Percentiles rank a stretch among this genome's conserved stretches.
These are phyloP conservation scores for Cydia pomonella DNA, from an alignment of 1,140 invertebrate species.

Conservation along the genomic window DNA sequence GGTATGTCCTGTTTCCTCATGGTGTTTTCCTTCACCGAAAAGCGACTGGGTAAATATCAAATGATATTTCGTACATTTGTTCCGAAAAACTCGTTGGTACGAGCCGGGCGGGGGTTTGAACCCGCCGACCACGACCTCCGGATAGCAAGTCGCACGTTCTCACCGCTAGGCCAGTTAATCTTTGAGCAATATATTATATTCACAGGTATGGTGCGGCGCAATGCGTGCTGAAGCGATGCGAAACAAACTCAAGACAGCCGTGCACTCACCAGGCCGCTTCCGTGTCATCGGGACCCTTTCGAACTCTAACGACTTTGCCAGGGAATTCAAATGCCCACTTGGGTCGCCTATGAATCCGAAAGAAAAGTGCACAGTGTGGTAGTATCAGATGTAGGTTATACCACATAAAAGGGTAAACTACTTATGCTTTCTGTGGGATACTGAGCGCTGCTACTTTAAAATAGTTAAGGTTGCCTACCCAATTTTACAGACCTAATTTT, in stretches of 20 bases:
- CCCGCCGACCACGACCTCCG: too few species aligned
- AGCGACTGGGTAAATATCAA: too few species aligned
- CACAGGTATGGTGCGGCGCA: constrained; percentile 97
- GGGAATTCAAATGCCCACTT: constrained; percentile 88
- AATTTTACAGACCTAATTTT: too few species aligned
- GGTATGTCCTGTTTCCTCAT: too few species aligned
- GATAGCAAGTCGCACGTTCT: too few species aligned
- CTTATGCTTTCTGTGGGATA: background rate
- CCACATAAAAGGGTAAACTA: background rate
- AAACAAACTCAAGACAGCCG: constrained; percentile 95
- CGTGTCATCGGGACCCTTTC: constrained; percentile 95
- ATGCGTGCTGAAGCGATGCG: constrained; percentile 98
- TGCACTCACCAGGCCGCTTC: constrained; percentile 96
- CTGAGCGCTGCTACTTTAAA: too few species aligned
- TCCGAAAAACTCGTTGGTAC: too few species aligned
- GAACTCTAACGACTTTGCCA: constrained; percentile 94
- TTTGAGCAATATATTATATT: too few species aligned
- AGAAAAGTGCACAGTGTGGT: constrained; percentile 97
- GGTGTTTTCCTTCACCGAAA: too few species aligned
- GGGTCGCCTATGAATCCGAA: constrained; percentile 94
- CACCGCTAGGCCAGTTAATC: too few species aligned
- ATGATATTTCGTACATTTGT: too few species aligned
- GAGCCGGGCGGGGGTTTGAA: too few species aligned
- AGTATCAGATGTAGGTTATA: constrained; percentile 41
- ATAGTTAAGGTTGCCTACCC: background rate